A percentile compares a stretch with the other conserved stretches of the same genome.
phyloP scores from a whole-genome alignment of 2,888 invertebrate species.

The Pseudococcus longispinus region DNA sequence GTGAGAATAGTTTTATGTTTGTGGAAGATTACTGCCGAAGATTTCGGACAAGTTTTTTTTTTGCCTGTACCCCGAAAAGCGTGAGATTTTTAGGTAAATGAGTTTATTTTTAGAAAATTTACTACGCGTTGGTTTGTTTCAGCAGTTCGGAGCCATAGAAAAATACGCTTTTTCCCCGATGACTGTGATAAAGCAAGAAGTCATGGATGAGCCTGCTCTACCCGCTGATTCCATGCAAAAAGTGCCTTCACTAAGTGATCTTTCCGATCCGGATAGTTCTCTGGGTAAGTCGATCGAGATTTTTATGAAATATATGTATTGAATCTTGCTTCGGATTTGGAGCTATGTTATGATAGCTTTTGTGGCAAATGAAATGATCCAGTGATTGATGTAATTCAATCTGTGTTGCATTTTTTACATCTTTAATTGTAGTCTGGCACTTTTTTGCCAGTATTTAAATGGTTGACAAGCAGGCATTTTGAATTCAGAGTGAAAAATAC shows the following conservation, averaged over 20 bases:
- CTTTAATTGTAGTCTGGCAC: too few species aligned
- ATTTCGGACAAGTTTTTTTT: not conserved
- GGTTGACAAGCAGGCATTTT: too few species aligned
- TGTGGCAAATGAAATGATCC: too few species aligned
- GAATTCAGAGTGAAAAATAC: too few species aligned
- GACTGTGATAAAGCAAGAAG: constrained; percentile 55
- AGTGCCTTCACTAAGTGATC: constrained; percentile 88
- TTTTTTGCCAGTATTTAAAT: too few species aligned
- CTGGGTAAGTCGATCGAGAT: constrained; percentile 73
- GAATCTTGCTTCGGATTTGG: not conserved
- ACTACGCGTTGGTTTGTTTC: constrained; percentile 25
- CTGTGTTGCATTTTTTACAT: too few species aligned
- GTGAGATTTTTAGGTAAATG: not conserved
- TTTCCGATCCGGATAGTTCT: constrained; percentile 88
- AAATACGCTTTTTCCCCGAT: constrained; percentile 50
- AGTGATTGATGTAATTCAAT: too few species aligned
- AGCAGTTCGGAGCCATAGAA: constrained; percentile 55
- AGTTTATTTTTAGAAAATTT: not conserved
- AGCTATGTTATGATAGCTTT: not conserved
- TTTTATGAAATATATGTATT: not conserved
- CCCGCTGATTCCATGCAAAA: constrained; percentile 76
- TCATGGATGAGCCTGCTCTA: constrained; percentile 44
- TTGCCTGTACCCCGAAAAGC: not conserved
- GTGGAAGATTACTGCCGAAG: not conserved
- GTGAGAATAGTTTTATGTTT: not conserved